phyloP scores from a whole-genome alignment of 2,888 invertebrate species.

The Thymelicus lineola region DNA sequence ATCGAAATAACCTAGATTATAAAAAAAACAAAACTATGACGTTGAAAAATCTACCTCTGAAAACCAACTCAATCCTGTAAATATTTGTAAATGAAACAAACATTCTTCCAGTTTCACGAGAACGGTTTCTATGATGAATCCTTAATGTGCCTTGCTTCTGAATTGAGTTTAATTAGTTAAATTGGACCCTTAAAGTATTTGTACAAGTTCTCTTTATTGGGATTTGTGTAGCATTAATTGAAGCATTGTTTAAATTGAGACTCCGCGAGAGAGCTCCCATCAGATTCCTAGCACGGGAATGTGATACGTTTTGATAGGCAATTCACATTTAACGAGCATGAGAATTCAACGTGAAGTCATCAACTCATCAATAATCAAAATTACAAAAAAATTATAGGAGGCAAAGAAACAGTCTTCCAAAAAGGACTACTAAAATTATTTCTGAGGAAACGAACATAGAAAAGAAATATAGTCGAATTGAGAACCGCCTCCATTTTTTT shows the following conservation, averaged over 20 bases:
- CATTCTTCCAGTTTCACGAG: slow-evolving; percentile 12
- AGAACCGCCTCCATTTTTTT: no score
- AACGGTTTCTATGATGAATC: slow-evolving; percentile 30
- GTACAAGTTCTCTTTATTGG: slow-evolving; percentile 1
- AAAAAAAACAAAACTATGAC: no score
- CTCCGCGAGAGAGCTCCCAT: neutral
- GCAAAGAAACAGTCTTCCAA: no score
- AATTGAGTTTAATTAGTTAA: slow-evolving; percentile 28
- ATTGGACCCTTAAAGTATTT: slow-evolving; percentile 25
- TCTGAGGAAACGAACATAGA: no score
- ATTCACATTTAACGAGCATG: neutral
- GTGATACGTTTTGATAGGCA: neutral
- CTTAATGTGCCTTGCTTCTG: slow-evolving; percentile 18
- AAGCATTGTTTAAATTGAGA: slow-evolving; percentile 8
- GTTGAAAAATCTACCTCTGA: neutral
- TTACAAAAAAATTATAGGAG: no score
- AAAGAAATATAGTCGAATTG: no score
- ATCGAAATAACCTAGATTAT: no score
- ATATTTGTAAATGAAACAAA: slow-evolving; percentile 17
- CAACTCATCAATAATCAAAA: no score
- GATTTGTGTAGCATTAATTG: slow-evolving; percentile 19
- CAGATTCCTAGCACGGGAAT: neutral
- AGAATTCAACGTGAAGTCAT: no score
- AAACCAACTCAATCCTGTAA: slow-evolving; percentile 13
- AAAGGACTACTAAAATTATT: no score